phyloP scores from a whole-genome alignment of 2,113 vertebrate species.

The Nothocercus julius region DNA sequence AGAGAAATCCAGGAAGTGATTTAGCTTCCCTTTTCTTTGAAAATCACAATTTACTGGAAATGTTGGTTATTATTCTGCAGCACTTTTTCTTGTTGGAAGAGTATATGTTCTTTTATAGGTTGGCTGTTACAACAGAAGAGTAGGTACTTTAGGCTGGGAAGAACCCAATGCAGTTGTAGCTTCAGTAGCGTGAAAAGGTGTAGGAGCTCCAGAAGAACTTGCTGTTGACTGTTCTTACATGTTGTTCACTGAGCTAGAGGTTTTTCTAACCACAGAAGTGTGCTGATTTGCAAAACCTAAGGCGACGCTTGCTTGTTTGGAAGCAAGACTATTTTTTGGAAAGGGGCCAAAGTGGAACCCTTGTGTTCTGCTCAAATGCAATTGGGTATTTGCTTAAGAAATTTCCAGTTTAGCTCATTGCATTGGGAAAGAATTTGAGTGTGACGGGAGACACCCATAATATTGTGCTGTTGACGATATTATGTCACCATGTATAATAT shows the following conservation, averaged over 20 bases:
- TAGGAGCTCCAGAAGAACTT: background rate
- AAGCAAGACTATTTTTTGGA: background rate
- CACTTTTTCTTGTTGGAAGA: background rate
- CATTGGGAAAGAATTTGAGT: background rate
- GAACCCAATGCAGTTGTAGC: background rate
- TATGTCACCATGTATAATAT: background rate
- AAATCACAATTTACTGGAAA: background rate
- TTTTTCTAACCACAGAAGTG: background rate
- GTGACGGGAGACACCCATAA: background rate
- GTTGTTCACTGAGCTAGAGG: background rate
- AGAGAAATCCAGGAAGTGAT: background rate
- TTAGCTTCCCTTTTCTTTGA: background rate
- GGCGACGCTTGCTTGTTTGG: background rate
- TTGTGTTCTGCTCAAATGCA: background rate
- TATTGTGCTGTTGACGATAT: background rate
- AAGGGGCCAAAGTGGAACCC: accelerated
- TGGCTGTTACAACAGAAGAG: background rate
- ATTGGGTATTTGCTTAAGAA: background rate
- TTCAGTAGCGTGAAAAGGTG: background rate
- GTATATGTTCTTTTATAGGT: background rate
- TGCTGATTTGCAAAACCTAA: accelerated
- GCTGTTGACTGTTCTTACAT: background rate
- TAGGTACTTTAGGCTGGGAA: background rate
- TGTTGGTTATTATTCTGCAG: background rate
- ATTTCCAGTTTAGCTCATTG: background rate